Evolutionary conservation across 2,888 invertebrate genomes (phyloP).

Genomic region (Cremastobaeus sp.): DNA sequence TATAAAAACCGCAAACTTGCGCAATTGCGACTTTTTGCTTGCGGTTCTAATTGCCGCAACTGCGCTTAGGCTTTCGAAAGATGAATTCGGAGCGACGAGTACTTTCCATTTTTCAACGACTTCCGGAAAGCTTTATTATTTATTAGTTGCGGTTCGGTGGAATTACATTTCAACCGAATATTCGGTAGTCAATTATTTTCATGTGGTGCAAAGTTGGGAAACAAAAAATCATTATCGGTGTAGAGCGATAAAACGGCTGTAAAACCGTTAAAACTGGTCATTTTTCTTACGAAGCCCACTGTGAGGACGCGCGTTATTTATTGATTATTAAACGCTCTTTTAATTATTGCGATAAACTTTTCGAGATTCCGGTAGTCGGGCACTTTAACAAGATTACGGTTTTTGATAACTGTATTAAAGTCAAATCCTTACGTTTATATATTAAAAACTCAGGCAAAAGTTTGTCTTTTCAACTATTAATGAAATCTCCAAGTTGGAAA

Average conservation of each 20-base stretch:
- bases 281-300: slow-evolving; percentile 7
- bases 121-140: no score
- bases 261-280: slow-evolving; percentile 21
- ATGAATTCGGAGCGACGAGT: no score
- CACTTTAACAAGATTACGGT: slow-evolving; percentile 27
- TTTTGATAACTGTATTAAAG: slow-evolving; percentile 33
- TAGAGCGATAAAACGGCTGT: slow-evolving; percentile 2
- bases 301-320: slow-evolving; percentile 15
- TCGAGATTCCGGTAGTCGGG: not conserved
- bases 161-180: no score
- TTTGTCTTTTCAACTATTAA: no score
- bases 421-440: no score
- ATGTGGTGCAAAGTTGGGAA: not conserved
- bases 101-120: no score
- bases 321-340: slow-evolving; percentile 22
- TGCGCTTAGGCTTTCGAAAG: no score
- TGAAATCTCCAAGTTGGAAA: no score
- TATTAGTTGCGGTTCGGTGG: no score
- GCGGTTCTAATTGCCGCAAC: no score
- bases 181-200: slow-evolving; percentile 10
- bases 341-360: slow-evolving; percentile 22
- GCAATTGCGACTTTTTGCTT: no score
- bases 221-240: slow-evolving; percentile 8
- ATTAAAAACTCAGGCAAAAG: no score
- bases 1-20: slow-evolving; percentile 5